phyloP scores from a whole-genome alignment of 1,140 invertebrate genomes.

The Platyscapa corneri region DNA sequence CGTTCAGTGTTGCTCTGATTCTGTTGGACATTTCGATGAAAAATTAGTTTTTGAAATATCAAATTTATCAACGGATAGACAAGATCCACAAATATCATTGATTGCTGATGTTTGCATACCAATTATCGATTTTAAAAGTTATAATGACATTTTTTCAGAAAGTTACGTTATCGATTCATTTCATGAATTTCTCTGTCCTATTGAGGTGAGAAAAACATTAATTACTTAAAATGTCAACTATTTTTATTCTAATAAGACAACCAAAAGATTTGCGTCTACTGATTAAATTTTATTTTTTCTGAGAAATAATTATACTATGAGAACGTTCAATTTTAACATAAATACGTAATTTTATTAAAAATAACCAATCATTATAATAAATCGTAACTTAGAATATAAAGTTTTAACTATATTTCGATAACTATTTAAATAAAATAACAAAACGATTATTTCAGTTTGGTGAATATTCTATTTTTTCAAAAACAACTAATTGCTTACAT shows the following conservation, averaged over 20 bases:
- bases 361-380: too few relatives aligned
- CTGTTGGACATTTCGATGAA: conserved; percentile 44
- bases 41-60: conserved; percentile 31
- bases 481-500: background rate
- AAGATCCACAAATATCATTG: conserved; percentile 51
- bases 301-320: too few relatives aligned
- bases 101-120: conserved; percentile 57
- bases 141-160: conserved; percentile 61
- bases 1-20: background rate
- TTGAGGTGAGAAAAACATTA: conserved; percentile 61
- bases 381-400: too few relatives aligned
- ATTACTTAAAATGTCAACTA: too few relatives aligned
- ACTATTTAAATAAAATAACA: too few relatives aligned
- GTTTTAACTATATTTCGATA: too few relatives aligned
- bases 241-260: too few relatives aligned
- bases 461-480: conserved; percentile 22
- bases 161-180: conserved; percentile 60
- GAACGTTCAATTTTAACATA: too few relatives aligned
- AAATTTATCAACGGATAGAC: background rate
- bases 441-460: conserved; percentile 4
- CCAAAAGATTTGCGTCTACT: too few relatives aligned
- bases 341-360: too few relatives aligned
- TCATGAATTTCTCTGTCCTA: conserved; percentile 57
- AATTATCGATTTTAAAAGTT: conserved; percentile 60
- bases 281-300: too few relatives aligned